Evolutionary conservation across 2,113 vertebrate species (phyloP).

Genomic region (Nanorana parkeri): DNA sequence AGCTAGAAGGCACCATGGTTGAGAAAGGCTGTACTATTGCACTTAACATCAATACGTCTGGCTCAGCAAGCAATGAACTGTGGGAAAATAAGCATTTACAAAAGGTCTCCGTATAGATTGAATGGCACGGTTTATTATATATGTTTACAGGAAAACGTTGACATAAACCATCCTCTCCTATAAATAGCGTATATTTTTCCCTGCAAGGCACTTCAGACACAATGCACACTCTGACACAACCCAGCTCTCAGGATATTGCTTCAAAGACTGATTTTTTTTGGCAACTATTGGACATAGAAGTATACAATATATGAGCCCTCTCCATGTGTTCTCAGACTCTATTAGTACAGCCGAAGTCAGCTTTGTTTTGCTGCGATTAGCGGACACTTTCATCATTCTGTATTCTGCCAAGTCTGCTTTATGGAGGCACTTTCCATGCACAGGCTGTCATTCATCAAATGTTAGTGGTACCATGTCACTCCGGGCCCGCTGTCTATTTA

Average conservation of each 20-base stretch:
- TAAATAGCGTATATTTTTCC: neutral
- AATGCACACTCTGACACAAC: neutral
- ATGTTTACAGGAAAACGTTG: neutral
- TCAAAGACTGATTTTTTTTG: conserved; percentile 10
- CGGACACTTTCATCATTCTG: conserved; percentile 38
- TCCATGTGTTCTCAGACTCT: conserved; percentile 9
- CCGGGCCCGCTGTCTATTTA: conserved; percentile 14
- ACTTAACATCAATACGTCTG: no score
- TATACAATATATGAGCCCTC: conserved; percentile 3
- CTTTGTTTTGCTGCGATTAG: conserved; percentile 36
- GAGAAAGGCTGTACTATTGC: no score
- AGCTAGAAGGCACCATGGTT: no score
- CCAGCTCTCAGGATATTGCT: conserved; percentile 4
- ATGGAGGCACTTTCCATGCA: conserved; percentile 39
- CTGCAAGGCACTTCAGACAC: neutral
- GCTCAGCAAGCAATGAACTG: no score
- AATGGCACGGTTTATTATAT: neutral
- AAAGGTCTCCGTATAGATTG: no score
- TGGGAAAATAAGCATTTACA: no score
- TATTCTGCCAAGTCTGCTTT: conserved; percentile 34
- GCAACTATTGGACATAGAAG: neutral
- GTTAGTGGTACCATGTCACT: conserved; percentile 20
- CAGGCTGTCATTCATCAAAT: conserved; percentile 38
- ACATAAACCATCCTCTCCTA: neutral
- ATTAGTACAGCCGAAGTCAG: conserved; percentile 27